These are phyloP conservation scores for Apoderus coryli DNA, from an alignment of 2,888 invertebrate genomes.

Conservation along the genomic window DNA sequence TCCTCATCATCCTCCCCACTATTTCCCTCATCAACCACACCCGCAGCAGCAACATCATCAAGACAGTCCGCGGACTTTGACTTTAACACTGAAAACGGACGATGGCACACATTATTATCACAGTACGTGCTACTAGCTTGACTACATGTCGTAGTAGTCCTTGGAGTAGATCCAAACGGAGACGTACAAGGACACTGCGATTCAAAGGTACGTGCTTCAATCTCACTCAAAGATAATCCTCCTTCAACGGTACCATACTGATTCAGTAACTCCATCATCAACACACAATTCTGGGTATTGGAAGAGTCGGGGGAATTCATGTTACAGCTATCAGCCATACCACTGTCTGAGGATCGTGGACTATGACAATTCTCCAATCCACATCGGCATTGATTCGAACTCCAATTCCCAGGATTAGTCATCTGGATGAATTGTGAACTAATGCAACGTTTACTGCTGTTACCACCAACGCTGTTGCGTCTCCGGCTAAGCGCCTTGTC, in stretches of 20 bases:
- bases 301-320: conserved; percentile 55
- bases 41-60: too few relatives aligned
- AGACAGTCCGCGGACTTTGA: too few relatives aligned
- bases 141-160: conserved; percentile 50
- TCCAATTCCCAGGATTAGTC: conserved; percentile 15
- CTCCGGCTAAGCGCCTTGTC: conserved; percentile 41
- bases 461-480: conserved; percentile 28
- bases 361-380: conserved; percentile 38
- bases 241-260: too few relatives aligned
- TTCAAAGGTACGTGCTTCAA: conserved; percentile 39
- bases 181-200: conserved; percentile 58
- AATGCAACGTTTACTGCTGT: conserved; percentile 32
- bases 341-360: conserved; percentile 67
- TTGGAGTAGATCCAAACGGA: conserved; percentile 57
- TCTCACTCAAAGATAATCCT: background rate
- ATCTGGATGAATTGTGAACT: conserved; percentile 35
- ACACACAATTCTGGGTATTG: too few relatives aligned
- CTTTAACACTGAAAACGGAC: too few relatives aligned
- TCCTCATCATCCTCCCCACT: too few relatives aligned
- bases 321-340: conserved; percentile 71
- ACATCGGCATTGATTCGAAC: conserved; percentile 23
- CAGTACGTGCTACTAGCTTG: too few relatives aligned
- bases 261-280: too few relatives aligned
- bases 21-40: too few relatives aligned
- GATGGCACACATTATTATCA: too few relatives aligned